Conservation (phyloP, 2,113 vertebrate genomes). For the Dipodomys ordii region DNA sequence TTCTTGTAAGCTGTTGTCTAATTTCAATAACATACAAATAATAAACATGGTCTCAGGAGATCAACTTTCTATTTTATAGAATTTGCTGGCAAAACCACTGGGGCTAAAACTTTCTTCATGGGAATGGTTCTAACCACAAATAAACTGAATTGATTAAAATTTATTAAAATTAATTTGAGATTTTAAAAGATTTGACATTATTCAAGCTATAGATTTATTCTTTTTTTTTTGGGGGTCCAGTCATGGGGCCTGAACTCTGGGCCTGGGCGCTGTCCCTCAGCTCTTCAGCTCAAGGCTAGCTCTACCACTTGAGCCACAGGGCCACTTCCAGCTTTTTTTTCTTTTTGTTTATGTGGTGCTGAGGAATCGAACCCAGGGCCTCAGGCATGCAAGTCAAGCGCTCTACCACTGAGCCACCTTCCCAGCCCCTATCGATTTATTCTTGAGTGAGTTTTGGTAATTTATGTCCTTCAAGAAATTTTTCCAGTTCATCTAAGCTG, state of each 20-base stretch:
- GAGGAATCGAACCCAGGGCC: too few relatives aligned
- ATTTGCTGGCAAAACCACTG: neutral
- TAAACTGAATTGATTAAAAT: neutral
- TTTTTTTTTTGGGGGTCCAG: neutral
- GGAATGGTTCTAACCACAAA: constrained; percentile 14
- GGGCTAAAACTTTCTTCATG: neutral
- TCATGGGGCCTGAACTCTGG: too few relatives aligned
- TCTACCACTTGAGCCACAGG: too few relatives aligned
- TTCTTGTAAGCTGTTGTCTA: neutral
- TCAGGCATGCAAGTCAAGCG: too few relatives aligned
- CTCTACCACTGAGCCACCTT: too few relatives aligned
- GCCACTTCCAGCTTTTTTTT: too few relatives aligned
- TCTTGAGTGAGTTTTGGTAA: neutral
- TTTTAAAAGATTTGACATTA: constrained; percentile 25
- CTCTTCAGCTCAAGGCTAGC: too few relatives aligned
- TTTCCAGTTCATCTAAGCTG: neutral
- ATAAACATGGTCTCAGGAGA: neutral
- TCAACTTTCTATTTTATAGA: neutral
- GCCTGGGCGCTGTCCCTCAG: too few relatives aligned
- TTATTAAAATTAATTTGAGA: neutral
- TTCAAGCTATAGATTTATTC: neutral
- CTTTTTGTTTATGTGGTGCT: too few relatives aligned
- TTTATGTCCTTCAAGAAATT: neutral
- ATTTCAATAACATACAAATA: neutral
- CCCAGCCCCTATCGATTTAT: neutral